Evolutionary conservation across 2,888 invertebrate genomes (phyloP).

Genomic region (Mellilla xanthometata): DNA sequence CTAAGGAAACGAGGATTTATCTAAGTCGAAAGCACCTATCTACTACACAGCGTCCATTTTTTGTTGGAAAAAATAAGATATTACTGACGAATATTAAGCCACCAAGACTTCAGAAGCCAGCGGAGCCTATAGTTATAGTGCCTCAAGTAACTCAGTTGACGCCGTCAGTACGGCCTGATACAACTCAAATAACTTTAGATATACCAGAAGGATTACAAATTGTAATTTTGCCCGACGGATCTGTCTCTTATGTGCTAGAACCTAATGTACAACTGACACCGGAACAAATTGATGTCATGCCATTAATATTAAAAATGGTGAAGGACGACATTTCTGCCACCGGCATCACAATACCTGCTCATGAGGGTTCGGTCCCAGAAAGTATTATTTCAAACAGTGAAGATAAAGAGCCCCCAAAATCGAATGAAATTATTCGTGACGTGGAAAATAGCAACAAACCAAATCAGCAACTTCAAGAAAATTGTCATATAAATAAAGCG

Average conservation of each 20-base stretch:
- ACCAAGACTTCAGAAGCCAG: neutral
- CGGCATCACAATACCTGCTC: constrained; percentile 12
- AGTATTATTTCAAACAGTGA: constrained; percentile 13
- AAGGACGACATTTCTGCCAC: constrained; percentile 19
- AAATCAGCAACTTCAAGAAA: too few species aligned
- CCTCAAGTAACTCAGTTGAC: neutral
- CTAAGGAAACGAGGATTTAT: constrained; percentile 35
- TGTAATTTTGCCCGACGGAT: constrained; percentile 38
- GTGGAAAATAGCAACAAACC: too few species aligned
- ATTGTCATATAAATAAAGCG: too few species aligned
- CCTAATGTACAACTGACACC: constrained; percentile 21
- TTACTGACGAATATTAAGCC: constrained; percentile 54
- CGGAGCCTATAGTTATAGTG: neutral
- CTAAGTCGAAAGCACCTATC: constrained; percentile 38
- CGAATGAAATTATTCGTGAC: too few species aligned
- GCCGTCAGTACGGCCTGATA: neutral
- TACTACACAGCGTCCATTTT: constrained; percentile 45
- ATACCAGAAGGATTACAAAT: constrained; percentile 43
- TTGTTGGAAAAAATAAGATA: constrained; percentile 62
- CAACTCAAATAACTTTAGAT: constrained; percentile 4
- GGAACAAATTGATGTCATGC: constrained; percentile 16
- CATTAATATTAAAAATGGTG: constrained; percentile 16
- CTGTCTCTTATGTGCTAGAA: constrained; percentile 24
- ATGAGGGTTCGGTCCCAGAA: neutral
- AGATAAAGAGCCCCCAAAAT: too few species aligned